These are phyloP conservation scores for Parascotia fuliginaria DNA, from an alignment of 2,888 invertebrate species.

Conservation along the genomic window DNA sequence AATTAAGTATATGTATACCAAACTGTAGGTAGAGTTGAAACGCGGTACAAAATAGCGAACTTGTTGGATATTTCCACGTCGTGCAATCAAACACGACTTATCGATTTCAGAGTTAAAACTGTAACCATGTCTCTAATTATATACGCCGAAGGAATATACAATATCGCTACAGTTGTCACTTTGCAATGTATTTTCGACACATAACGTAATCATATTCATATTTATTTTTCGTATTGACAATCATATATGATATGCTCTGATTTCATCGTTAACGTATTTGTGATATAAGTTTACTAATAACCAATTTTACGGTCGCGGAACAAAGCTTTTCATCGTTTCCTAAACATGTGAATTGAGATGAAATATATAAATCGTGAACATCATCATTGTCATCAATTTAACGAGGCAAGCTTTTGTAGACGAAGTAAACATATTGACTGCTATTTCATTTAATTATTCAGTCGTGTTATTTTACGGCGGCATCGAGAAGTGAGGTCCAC, in stretches of 20 bases:
- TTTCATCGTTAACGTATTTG: constrained; percentile 10
- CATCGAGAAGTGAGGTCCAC: no score
- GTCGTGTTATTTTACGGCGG: no score
- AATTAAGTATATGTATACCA: constrained; percentile 54
- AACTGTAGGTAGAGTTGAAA: constrained; percentile 25
- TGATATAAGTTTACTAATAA: constrained; percentile 21
- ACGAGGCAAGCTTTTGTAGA: no score
- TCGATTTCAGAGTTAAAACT: constrained; percentile 68
- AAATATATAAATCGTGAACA: neutral
- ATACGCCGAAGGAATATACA: constrained; percentile 50
- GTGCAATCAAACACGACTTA: constrained; percentile 68
- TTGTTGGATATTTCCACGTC: constrained; percentile 57
- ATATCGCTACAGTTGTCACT: constrained; percentile 16
- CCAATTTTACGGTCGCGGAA: constrained; percentile 23
- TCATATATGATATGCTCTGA: neutral
- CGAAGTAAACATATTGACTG: no score
- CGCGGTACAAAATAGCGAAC: constrained; percentile 40
- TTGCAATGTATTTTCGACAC: constrained; percentile 2
- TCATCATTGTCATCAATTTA: no score
- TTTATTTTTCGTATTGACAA: constrained; percentile 3
- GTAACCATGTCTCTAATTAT: constrained; percentile 68
- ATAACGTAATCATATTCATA: neutral
- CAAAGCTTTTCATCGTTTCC: constrained; percentile 8
- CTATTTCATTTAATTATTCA: no score
- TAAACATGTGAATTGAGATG: neutral